Evolutionary conservation across 1,140 invertebrate genomes (phyloP), one percentile per base, ranked within the genome.

Genomic region (Drosophila pectinifera): DNA sequence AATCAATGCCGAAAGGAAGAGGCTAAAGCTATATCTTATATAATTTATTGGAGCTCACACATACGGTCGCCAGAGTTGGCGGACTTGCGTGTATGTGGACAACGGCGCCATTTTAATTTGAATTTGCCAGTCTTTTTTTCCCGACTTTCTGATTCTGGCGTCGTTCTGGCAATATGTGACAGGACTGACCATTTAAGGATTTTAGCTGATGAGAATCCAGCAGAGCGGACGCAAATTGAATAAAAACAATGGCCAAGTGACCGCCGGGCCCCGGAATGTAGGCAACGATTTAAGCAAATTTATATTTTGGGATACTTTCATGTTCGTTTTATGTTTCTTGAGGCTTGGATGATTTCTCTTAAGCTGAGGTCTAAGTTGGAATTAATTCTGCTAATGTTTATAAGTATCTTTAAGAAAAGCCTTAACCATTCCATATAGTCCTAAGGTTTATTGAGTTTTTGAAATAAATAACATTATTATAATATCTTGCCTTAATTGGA

Each of bases 101-200:
- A 68, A 34, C 75, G 83, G 80, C 84, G 84, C 84, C 84, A 89
- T 78, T 89, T 89, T 89, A 89, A 89, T 80, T 89, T 89, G 84
- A 89, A 84, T 90, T 83, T 73, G 24, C 57, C 42, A 49, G 38
- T 45, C 43, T 36, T 62, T 31, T 39, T 51, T 55, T 54, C n/a
- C 34, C n/a, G 34, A 13, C 58, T 48, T 67, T 55, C 63, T 74
- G 58, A 63, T 59, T 28, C 22, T 53, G 76, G 69, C 79, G 76
- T 78, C 83, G 73, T 54, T 84, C 59, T 77, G 80, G 53, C 84
- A 68, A 73, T 74, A 63, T 83, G 57, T 84, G 80, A 84, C 76
- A 82, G 83, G 63, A 62, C 65, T 76, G 78, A 85, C 73, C 74
- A 72, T 68, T 80, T 69, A 68, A 68, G 62, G 46, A 77, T 79